Evolutionary conservation across 2,113 vertebrate species (phyloP), one percentile per base, ranked within the genome.

Genomic region (Sinocyclocheilus rhinocerous): DNA sequence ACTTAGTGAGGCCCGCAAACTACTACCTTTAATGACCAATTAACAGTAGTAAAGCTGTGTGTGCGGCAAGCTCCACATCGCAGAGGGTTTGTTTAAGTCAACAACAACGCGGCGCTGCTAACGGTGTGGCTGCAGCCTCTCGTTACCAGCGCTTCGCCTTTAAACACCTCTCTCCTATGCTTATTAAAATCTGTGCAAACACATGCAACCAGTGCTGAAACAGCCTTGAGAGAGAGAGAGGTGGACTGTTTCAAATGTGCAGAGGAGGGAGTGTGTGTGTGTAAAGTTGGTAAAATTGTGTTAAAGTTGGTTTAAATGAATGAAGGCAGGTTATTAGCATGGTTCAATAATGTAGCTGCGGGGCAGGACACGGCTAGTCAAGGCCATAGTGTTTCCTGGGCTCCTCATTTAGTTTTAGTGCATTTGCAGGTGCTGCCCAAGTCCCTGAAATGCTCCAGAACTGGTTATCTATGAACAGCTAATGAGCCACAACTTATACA

Each of bases 11-110:
- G 93, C 93, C 93, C 90, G 91, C 92, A 92, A 93, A 94, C 93
- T 90, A 91, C 92, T 91, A 92, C 91, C 93, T 95, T 95, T 95
- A 95, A 95, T 95, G 95, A 95, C 94, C 95, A 95, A 95, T 95
- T 95, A 95, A 94, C 93, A 93, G 91, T 90, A 92, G 91, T 91
- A 90, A 93, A 92, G 92, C 92, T 93, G 92, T 85, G 86, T 81
- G 90, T 92, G 88, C 86, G 48, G 85, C 84, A 86, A 81, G 29
- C 78, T 83, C 50, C 83, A 91, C 57, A 90, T 92, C 87, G 90
- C 90, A 89, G 88, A 92, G 92, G 91, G 93, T 92, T 93, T 93
- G 92, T 92, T 91, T 91, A 92, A 93, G 93, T 95, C 95, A 94
- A 95, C 93, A 90, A 83, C 16, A 72, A 72, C 39, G 69, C 72